These are phyloP conservation scores for Eulemur macaco DNA, from an alignment of 2,113 vertebrate genomes.

Conservation along the genomic window DNA sequence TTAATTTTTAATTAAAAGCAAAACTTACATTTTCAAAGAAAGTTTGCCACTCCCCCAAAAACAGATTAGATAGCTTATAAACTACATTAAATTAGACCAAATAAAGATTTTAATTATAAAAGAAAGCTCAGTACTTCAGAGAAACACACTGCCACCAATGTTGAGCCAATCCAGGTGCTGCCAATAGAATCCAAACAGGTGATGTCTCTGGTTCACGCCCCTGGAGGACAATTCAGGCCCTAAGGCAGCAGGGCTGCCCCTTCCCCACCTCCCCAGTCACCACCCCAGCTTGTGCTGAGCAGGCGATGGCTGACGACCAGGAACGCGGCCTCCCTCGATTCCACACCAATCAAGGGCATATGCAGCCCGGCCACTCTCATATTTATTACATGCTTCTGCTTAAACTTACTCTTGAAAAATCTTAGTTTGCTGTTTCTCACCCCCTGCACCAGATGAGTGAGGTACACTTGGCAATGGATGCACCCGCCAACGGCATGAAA, in stretches of 20 bases:
- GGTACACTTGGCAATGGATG: no score
- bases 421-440: neutral
- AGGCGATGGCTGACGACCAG: rapidly evolving
- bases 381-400: neutral
- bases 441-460: neutral
- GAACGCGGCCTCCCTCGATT: neutral
- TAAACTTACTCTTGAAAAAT: neutral
- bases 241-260: neutral
- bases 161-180: neutral
- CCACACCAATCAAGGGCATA: neutral
- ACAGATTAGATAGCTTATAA: conserved; percentile 4
- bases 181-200: neutral
- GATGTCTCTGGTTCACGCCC: neutral
- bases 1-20: conserved; percentile 53
- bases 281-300: neutral
- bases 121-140: neutral
- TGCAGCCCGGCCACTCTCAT: rapidly evolving
- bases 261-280: no score
- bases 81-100: neutral
- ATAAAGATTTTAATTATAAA: conserved; percentile 17
- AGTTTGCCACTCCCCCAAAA: neutral
- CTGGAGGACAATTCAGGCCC: rapidly evolving
- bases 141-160: neutral
- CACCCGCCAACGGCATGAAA: neutral
- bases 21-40: conserved; percentile 30